These are phyloP conservation scores for Urophycis tenuis DNA, from an alignment of 2,797 vertebrate species.

Conservation along the genomic window DNA sequence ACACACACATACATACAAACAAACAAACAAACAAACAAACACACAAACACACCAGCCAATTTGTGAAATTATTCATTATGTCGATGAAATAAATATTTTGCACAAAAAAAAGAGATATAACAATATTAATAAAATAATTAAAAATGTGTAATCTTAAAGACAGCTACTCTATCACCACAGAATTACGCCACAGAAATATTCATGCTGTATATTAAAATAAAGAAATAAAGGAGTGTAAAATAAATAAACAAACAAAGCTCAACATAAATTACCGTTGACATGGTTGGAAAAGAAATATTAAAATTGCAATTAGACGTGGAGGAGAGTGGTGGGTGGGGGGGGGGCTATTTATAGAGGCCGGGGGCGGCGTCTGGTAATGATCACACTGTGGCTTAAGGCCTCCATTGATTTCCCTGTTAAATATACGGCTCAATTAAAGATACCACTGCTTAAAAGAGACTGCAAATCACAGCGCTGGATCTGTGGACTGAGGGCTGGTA, in stretches of 20 bases:
- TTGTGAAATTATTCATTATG: neutral
- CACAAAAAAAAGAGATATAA: neutral
- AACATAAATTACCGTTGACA: constrained; percentile 60
- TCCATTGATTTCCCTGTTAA: constrained; percentile 72
- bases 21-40: neutral
- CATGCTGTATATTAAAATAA: constrained; percentile 31
- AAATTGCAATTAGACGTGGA: constrained; percentile 65
- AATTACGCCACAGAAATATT: constrained; percentile 2
- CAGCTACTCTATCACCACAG: too few species aligned
- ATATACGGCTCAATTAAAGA: constrained; percentile 75
- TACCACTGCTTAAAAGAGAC: constrained; percentile 67
- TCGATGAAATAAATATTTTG: neutral
- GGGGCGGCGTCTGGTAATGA: constrained; percentile 59
- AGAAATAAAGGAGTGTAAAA: constrained; percentile 6
- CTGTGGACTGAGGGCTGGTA: constrained; percentile 23
- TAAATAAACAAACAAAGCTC: constrained; percentile 18
- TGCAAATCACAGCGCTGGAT: constrained; percentile 47
- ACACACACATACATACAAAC: constrained; percentile 2
- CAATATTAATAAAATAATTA: neutral
- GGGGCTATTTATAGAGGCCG: constrained; percentile 66
- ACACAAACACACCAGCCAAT: neutral
- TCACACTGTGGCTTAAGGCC: constrained; percentile 61
- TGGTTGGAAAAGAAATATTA: constrained; percentile 32
- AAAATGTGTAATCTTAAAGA: neutral
- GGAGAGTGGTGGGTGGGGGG: constrained; percentile 27